Percentiles rank a stretch among this genome's conserved stretches.
These are phyloP conservation scores for Leucoraja erinaceus DNA, from an alignment of 2,113 vertebrate species.

Conservation along the genomic window DNA sequence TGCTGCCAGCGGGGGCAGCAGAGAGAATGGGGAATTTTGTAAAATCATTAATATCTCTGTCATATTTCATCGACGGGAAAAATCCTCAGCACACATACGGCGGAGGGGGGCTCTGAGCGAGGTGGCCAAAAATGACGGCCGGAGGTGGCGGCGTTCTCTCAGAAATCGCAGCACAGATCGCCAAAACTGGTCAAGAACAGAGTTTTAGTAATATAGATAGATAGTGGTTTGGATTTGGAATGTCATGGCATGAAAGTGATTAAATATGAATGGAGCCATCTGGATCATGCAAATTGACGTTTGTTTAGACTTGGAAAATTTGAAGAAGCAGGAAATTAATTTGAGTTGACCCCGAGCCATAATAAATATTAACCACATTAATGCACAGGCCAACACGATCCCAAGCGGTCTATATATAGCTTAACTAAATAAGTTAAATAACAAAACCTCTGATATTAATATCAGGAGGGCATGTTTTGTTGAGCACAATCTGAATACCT, in stretches of 20 bases:
- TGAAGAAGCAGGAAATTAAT: conserved; percentile 14
- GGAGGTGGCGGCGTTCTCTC: too few relatives aligned
- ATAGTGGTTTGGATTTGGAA: not conserved
- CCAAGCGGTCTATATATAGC: not conserved
- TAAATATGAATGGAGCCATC: too few relatives aligned
- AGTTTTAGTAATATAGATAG: too few relatives aligned
- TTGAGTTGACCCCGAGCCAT: not conserved
- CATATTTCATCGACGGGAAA: too few relatives aligned
- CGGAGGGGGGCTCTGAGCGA: too few relatives aligned
- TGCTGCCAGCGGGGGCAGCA: too few relatives aligned
- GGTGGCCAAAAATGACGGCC: too few relatives aligned
- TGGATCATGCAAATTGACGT: not conserved
- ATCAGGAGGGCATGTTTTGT: not conserved
- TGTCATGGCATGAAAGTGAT: not conserved
- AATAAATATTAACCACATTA: not conserved
- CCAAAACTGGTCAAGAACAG: too few relatives aligned
- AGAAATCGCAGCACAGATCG: too few relatives aligned
- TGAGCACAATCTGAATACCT: not conserved
- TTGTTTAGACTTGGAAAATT: not conserved
- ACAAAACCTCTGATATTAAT: not conserved
- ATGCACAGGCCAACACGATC: not conserved
- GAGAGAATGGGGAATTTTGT: too few relatives aligned
- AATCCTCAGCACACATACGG: too few relatives aligned
- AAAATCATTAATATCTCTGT: too few relatives aligned
- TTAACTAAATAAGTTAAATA: not conserved